A percentile compares a stretch with the other conserved stretches of the same genome.
Conservation (phyloP, 2,113 vertebrate genomes). For the Myrmecobius fasciatus region DNA sequence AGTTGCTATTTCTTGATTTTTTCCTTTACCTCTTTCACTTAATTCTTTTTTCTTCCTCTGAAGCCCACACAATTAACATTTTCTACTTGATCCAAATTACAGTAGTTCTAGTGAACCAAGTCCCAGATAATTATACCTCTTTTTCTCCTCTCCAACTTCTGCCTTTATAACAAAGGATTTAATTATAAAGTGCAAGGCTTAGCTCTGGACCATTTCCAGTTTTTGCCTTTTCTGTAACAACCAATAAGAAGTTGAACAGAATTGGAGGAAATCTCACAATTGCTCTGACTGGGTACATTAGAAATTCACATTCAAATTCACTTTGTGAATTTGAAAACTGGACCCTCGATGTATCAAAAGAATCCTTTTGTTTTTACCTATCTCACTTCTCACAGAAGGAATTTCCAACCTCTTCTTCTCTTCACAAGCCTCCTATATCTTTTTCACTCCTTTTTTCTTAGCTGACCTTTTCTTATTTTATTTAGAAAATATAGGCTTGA, state of each 20-base stretch:
- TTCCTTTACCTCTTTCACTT: neutral
- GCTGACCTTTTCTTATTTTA: neutral
- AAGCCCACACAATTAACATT: neutral
- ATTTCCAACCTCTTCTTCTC: neutral
- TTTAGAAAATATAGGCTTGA: neutral
- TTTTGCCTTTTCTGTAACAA: neutral
- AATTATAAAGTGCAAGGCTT: neutral
- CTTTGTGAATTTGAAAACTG: neutral
- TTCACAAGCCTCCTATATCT: neutral
- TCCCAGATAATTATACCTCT: neutral
- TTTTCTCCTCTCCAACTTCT: neutral
- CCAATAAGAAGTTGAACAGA: neutral
- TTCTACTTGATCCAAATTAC: neutral
- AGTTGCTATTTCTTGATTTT: neutral
- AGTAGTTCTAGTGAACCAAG: neutral
- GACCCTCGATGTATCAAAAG: too few species aligned
- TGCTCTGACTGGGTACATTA: neutral
- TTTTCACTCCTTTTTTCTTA: neutral
- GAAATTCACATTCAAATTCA: neutral
- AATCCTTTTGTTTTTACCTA: neutral
- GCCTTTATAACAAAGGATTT: neutral
- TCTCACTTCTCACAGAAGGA: neutral
- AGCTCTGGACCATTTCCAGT: neutral
- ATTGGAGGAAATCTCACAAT: neutral
- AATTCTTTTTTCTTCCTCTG: neutral